Evolutionary conservation across 2,888 invertebrate species (phyloP), one percentile per base, ranked within the genome.

Genomic region (Metacarcinus magister): DNA sequence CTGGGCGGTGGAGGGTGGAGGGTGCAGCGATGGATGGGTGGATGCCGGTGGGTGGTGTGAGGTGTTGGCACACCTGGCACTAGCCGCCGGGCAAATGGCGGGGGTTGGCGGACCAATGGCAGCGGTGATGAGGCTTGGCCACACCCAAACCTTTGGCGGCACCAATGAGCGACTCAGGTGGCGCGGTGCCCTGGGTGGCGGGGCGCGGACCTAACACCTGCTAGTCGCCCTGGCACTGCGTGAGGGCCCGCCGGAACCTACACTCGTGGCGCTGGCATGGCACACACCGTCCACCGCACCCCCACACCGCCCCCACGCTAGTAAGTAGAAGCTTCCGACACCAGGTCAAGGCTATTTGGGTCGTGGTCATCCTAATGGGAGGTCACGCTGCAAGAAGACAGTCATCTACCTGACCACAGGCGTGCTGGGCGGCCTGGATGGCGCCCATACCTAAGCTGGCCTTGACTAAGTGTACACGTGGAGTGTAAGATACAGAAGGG

Each of bases 31-130:
- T 46, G 75, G 46, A 43, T 28, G 90, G 75, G 82, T n/a, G 54
- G 48, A 16, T 60, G 44, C 43, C 44, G 54, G 48, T 82, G 93
- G 60, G 48, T 75, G 75, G 54, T 44, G 75, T 19, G 46, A 87
- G 82, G 54, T 75, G 93, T 54, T 48, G 92, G 93, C 95, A 87
- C 43, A 90, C 92, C 93, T 46, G 92, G 82, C 44, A 82, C 48
- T 48, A 54, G n/a, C 54, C 93, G 39, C 48, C 93, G 46, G 93
- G 95, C 95, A 95, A 95, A 95, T 95, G 95, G 95, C 92, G 95
- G 95, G 54, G 43, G 82, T 54, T 2, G 28, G 43, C 39, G n/a
- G 54, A 54, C 95, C 95, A 95, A 95, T 93, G 60, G 54, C 54
- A 23, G 46, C 39, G 19, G 87, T 19, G 93, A 2, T 32, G 87